Evolutionary conservation across 2,113 vertebrate genomes (phyloP).

Genomic region (Chrysochloris asiatica): DNA sequence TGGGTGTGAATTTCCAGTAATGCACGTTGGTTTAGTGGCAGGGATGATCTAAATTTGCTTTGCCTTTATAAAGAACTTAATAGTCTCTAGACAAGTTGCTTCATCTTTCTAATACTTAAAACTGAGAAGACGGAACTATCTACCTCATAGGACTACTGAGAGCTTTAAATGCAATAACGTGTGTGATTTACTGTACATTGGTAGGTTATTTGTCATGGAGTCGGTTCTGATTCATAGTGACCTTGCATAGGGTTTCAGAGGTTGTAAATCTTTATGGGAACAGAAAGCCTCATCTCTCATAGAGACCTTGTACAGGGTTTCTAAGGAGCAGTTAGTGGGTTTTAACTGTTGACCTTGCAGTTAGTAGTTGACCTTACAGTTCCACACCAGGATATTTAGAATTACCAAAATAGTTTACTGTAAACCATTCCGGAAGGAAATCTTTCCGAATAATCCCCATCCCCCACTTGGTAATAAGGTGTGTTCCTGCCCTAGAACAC

Average conservation of each 20-base stretch:
- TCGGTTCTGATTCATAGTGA: too few species aligned
- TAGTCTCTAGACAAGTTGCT: not conserved
- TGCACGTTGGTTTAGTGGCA: not conserved
- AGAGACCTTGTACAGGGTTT: too few species aligned
- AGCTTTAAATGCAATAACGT: not conserved
- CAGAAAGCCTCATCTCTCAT: too few species aligned
- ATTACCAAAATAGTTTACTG: not conserved
- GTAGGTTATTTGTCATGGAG: too few species aligned
- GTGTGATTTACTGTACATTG: not conserved
- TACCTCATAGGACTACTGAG: too few species aligned
- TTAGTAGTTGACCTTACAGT: too few species aligned
- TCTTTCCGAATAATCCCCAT: not conserved
- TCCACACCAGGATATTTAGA: not conserved
- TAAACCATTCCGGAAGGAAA: not conserved
- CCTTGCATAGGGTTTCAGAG: too few species aligned
- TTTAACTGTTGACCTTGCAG: too few species aligned
- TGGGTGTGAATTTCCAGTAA: not conserved
- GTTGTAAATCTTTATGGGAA: too few species aligned
- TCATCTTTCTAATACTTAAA: not conserved
- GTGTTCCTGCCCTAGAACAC: not conserved
- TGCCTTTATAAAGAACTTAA: not conserved
- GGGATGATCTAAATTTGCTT: not conserved
- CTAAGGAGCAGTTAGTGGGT: too few species aligned
- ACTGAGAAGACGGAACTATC: not conserved
- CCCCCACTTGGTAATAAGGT: not conserved